Base-by-base conservation (phyloP, 2,113 vertebrate species). In the Hippocampus mohnikei region DNA sequence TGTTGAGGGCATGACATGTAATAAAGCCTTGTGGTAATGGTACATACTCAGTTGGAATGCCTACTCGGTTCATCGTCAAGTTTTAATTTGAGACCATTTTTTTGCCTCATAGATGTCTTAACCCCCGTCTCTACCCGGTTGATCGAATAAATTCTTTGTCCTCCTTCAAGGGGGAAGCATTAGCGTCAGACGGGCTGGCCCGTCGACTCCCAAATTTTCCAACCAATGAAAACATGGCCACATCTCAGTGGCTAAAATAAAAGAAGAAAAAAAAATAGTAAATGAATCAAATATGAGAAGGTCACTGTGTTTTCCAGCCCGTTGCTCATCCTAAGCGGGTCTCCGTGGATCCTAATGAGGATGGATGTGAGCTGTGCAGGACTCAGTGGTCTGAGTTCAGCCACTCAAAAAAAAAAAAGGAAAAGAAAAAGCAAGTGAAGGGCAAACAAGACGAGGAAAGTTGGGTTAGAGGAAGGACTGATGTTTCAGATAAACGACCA, bases 251-350 rank as follows among this genome's bases (percentile, higher is more conserved):
- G 50, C 67, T 50, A 48, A 53, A 80, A 80, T 72, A 77, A 82
- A 87, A 59, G 16, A 16, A 46, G 73, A 79, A 73, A 74, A 84
- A 87, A 85, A 82, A 77, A 71, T 68, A 79, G 70, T 78, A 84
- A 84, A 86, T 81, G 81, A 84, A 81, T 88, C 71, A 82, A 80
- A 85, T 77, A 82, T 84, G 63, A 88, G 87, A 88, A 89, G 88
- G 87, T 88, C 86, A 87, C 79, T 72, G 78, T 84, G 75, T 84
- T 88, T 88, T 89, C 76, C 84, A 84, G 84, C 61, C 80, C 70
- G 73, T 77, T 87, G 86, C 83, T 81, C 83, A 69, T 82, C 80
- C 74, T 85, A 86, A 88, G 83, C 85, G 76, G 70, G 59, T 84
- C 85, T 79, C 79, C 13, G 1, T 53, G 72, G 80, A 59, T 65